Evolutionary conservation across 2,113 vertebrate species (phyloP), one percentile per base, ranked within the genome.

Genomic region (Pogonocichla stellata): DNA sequence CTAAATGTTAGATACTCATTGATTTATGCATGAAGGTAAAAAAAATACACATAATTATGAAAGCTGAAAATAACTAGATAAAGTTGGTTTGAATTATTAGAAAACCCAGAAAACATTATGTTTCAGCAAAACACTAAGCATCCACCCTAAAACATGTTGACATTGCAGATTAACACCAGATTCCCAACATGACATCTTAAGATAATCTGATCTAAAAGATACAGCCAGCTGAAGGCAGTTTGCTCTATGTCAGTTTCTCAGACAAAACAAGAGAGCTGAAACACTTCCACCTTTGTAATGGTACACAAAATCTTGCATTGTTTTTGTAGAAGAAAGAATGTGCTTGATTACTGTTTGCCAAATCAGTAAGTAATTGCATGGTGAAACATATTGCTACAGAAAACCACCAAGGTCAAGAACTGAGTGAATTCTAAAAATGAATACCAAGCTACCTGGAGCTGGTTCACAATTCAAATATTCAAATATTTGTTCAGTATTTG

Each of bases 1-100:
- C 34, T 83, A 94, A 92, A 86, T 72, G 10, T 42, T 42, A 42
- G 40, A 81, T 48, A 86, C 20, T 69, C 5, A 29, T 14, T 80
- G 84, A 43, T 93, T 56, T 71, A 91, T 53, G 36, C 1, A 0
- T 74, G 60, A 74, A 80, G 51, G 83, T 93, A 43, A 78, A 86
- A 85, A 54, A 94, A 54, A 29, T 13, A 16, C 3, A 66, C 8
- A n/a, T 9, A 74, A 84, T 77, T 77, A 70, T 33, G 29, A 90
- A 83, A 93, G 64, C 33, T 83, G 71, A 86, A 94, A 94, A 88
- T 88, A 92, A 73, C 36, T 42, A 73, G 24, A 56, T 75, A 82
- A 92, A 90, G 25, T 7, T 92, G 62, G 1, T 93, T 38, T 77
- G 38, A 93, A 50, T 86, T 73, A 92, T 73, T 80, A 86, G 33